Base-by-base conservation (phyloP, 1,140 invertebrate species). In the Drosophila hydei region DNA sequence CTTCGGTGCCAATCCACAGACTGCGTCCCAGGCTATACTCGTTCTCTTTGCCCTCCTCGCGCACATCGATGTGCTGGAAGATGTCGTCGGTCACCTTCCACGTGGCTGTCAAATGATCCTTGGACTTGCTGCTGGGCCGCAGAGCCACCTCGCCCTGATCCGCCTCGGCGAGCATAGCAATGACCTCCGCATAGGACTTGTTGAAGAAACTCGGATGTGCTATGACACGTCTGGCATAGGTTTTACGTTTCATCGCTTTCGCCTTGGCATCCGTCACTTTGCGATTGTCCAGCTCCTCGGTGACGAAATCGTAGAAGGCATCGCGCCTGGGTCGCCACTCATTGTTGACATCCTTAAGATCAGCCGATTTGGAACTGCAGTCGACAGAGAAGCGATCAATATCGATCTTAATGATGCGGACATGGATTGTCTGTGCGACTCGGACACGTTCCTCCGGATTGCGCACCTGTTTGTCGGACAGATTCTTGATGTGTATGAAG, bases 151-250 rank as follows among this genome's bases (percentile, higher is more conserved):
- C 99, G 5, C 99, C 99, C 92, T 99, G 97, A 75, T 98, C 97
- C 95, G 99, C 97, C 14, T 94, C 95, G 7, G 94, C 94, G 94
- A 99, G 96, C 38, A 98, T 92, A 88, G 97, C 97, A 79, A 99
- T 97, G 1, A 97, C 96, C 87, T 99, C 97, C 0, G 95, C 94
- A 91, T 96, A 99, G 9, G 96, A 97, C 69, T 99, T 98, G 91
- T 99, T 99, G 75, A 99, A 96, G 93, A 99, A 99, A 0, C 96
- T 95, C 0, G 98, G 98, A 93, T 99, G 99, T 14, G 98, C 97
- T 61, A 99, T 99, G 0, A 99, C 98, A 6, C 99, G 94, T 79
- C 99, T 99, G 0, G 98, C 83, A 16, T 96, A 91, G 96, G 98
- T 45, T 95, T 96, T 88, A 0, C 91, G 96, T 94, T 38, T 95